Conservation (phyloP, 2,888 invertebrate genomes). For the Oscheius myriophilus region DNA sequence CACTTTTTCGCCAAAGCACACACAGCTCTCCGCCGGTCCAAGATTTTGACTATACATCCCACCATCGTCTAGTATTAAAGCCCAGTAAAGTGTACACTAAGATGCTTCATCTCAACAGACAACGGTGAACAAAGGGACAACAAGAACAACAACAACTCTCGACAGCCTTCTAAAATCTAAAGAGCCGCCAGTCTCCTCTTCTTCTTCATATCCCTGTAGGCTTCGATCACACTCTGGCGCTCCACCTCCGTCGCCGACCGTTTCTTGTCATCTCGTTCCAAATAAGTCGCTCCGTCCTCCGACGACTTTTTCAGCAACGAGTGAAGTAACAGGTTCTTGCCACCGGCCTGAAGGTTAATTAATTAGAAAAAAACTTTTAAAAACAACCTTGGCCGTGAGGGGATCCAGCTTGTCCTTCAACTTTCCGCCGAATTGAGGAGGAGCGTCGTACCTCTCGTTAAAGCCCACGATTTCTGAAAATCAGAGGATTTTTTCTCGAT, state of each 20-base stretch:
- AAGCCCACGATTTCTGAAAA: slow-evolving; percentile 63
- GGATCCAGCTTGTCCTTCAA: slow-evolving; percentile 54
- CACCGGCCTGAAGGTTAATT: slow-evolving; percentile 49
- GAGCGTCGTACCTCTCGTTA: slow-evolving; percentile 64
- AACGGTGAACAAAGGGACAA: neutral
- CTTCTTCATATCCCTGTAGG: slow-evolving; percentile 58
- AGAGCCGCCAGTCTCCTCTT: slow-evolving; percentile 25
- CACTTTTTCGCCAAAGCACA: too few species aligned
- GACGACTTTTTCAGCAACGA: slow-evolving; percentile 43
- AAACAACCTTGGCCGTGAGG: slow-evolving; percentile 46
- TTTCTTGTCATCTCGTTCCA: slow-evolving; percentile 32
- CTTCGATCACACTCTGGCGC: slow-evolving; percentile 57
- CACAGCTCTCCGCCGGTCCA: too few species aligned
- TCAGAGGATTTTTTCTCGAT: too few species aligned
- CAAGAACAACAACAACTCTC: slow-evolving; percentile 31
- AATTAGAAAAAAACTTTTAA: neutral
- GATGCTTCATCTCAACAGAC: neutral
- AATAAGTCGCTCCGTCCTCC: slow-evolving; percentile 34
- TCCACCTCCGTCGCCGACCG: slow-evolving; percentile 39
- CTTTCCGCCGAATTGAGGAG: slow-evolving; percentile 53
- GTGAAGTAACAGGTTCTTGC: slow-evolving; percentile 58
- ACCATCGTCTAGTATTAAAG: too few species aligned
- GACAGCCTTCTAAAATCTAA: too few species aligned
- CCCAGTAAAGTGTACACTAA: too few species aligned
- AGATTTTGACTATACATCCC: too few species aligned